phyloP scores from a whole-genome alignment of 2,113 vertebrate genomes.

The Embiotoca jacksoni region DNA sequence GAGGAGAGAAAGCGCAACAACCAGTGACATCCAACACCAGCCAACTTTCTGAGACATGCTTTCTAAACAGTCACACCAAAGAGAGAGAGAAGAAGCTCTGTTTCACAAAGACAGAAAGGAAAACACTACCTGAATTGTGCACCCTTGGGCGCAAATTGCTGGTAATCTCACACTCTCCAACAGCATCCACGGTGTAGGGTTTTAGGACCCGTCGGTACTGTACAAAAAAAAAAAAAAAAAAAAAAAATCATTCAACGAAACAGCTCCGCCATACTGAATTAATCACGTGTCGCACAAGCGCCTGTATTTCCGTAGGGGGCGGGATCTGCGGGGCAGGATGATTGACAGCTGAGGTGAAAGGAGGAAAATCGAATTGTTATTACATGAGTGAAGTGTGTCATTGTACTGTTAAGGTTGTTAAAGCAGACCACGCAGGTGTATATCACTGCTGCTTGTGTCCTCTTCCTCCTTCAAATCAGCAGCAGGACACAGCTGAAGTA shows the following conservation, averaged over 20 bases:
- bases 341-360: conserved; percentile 45
- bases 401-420: too few relatives aligned
- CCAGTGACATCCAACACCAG: neutral
- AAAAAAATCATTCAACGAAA: conserved; percentile 48
- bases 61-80: neutral
- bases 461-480: neutral
- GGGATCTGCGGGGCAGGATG: conserved; percentile 48
- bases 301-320: conserved; percentile 76
- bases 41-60: neutral
- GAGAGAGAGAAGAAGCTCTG: neutral
- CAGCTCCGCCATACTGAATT: conserved; percentile 81
- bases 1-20: conserved; percentile 11
- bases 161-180: neutral
- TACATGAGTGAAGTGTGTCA: neutral
- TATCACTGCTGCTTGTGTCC: neutral
- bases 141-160: neutral
- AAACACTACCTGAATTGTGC: conserved; percentile 36
- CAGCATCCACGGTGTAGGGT: conserved; percentile 47
- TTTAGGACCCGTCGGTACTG: conserved; percentile 69
- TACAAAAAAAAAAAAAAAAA: neutral
- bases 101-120: neutral
- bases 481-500: too few relatives aligned
- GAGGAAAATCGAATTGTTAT: neutral
- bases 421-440: neutral
- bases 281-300: conserved; percentile 80